Evolutionary conservation across 2,888 invertebrate genomes (phyloP), one percentile per base, ranked within the genome.

Genomic region (Ophioninae sp.): DNA sequence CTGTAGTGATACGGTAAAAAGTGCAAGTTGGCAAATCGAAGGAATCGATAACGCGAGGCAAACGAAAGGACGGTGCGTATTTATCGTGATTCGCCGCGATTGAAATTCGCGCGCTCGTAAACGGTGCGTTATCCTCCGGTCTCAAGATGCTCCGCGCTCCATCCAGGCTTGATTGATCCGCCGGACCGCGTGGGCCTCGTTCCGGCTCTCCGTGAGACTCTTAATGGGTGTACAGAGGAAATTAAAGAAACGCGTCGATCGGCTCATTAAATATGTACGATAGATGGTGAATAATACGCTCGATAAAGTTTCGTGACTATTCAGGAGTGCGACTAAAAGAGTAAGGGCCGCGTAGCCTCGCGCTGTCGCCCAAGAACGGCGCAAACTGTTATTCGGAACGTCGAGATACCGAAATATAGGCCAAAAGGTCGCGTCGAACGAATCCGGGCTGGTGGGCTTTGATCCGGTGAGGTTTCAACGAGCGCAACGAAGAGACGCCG

Each of bases 341-440:
- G 30, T 61, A 57, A 30, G 13, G 17, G 21, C 39, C 20, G 37
- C 23, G 39, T 13, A 59, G 7, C 41, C 8, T 41, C 41, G 41
- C 7, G 41, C 41, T 41, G 20, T n/a, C 59, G n/a, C 41, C 10
- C 13, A 44, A 44, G 41, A 56, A 59, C 10, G 30, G 17, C 37
- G 59, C 44, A 13, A 13, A 30, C 21, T 41, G n/a, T n/a, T 5
- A n/a, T 20, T 67, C 17, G 21, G 17, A 57, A 41, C 68, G 44
- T 44, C 68, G 23, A 64, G 50, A 17, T 13, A 23, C 10, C 56
- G 65, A 75, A 74, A 79, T 73, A 67, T 73, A 79, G 7, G 57
- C n/a, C 30, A 17, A 64, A 57, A n/a, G n/a, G n/a, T 56, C 13
- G 74, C n/a, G 79, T 13, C 73, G 62, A 37, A 61, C 17, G 39